phyloP scores from a whole-genome alignment of 64 coral and sea anemone genomes.

The Dendrophyllia cribrosa region DNA sequence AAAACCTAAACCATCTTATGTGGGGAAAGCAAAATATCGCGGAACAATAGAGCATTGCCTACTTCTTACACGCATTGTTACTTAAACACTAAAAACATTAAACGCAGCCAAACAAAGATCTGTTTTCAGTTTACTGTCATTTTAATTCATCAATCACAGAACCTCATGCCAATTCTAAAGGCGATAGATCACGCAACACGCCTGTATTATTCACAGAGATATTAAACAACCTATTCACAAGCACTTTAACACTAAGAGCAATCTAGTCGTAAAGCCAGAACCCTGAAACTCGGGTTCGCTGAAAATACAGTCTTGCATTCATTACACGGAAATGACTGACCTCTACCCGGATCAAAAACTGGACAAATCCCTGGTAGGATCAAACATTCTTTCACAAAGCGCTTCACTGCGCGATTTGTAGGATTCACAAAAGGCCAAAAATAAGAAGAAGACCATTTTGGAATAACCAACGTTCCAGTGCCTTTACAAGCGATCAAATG shows the following conservation, averaged over 20 bases:
- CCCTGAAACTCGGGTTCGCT: not conserved
- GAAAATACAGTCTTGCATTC: not conserved
- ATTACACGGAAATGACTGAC: not conserved
- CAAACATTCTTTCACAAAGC: not conserved
- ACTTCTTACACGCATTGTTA: no score
- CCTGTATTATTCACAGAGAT: not conserved
- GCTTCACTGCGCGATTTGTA: not conserved
- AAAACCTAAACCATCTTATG: no score
- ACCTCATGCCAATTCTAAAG: no score
- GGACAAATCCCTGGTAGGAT: not conserved
- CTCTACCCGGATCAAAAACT: no score
- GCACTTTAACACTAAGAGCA: not conserved
- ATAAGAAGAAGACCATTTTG: conserved; percentile 64
- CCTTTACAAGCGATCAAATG: not conserved
- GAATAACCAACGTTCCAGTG: conserved; percentile 15
- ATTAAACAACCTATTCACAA: no score
- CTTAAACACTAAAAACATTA: no score
- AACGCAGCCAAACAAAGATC: no score
- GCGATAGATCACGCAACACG: no score
- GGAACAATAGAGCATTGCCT: no score
- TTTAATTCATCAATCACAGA: no score
- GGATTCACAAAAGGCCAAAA: conserved; percentile 38
- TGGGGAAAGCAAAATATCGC: no score
- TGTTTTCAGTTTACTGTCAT: no score
- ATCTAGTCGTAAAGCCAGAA: not conserved